phyloP scores from a whole-genome alignment of 2,888 invertebrate genomes.

The Hydrotaea diabolus region DNA sequence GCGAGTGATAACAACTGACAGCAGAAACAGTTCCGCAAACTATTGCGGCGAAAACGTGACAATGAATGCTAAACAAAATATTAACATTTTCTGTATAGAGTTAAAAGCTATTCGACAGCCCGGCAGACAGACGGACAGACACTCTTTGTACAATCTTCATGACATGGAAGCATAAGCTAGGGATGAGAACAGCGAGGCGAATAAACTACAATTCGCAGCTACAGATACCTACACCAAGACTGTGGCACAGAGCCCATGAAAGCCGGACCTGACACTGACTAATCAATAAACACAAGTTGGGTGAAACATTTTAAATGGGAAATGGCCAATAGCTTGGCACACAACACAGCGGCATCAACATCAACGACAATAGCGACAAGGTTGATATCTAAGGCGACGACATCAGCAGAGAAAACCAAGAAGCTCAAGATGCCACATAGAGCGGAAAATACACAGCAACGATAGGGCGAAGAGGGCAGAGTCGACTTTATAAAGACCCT shows the following conservation, averaged over 20 bases:
- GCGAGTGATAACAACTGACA: no score
- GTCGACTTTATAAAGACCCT: no score
- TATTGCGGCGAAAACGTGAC: conserved; percentile 54
- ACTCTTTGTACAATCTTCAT: conserved; percentile 16
- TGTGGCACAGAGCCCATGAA: conserved; percentile 26
- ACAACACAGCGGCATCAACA: neutral
- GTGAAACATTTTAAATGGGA: conserved; percentile 59
- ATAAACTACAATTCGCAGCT: no score
- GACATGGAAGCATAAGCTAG: neutral
- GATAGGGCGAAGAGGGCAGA: no score
- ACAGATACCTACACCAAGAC: no score
- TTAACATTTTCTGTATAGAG: conserved; percentile 29
- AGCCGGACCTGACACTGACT: conserved; percentile 73
- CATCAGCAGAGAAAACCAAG: conserved; percentile 13
- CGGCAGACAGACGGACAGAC: neutral
- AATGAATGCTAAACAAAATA: conserved; percentile 58
- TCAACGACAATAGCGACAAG: neutral
- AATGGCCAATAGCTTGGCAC: neutral
- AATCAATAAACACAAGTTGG: conserved; percentile 70
- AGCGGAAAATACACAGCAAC: no score
- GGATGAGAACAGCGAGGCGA: neutral
- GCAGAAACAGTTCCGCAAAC: conserved; percentile 49
- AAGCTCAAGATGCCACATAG: neutral
- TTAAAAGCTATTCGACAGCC: conserved; percentile 24
- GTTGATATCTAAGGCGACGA: conserved; percentile 50